A percentile compares a stretch with the other conserved stretches of the same genome.
Evolutionary conservation across 2,113 vertebrate species (phyloP).

Genomic region (Phylloscopus trochiloides): DNA sequence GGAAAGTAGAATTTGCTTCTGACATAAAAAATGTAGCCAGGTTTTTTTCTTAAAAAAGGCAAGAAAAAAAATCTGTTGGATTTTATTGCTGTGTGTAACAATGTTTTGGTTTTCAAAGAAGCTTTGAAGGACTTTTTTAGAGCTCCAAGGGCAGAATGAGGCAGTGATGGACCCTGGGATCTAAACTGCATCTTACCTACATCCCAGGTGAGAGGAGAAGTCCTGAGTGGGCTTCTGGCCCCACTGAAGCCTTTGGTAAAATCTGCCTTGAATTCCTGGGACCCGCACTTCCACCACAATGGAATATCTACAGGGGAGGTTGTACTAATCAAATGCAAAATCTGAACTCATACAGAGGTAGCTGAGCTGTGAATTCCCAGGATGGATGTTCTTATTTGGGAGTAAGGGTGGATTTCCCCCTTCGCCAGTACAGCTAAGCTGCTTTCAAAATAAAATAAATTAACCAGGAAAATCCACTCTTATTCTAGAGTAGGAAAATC

Average conservation of each 20-base stretch:
- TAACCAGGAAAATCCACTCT: neutral
- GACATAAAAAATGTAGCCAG: neutral
- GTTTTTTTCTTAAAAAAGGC: neutral
- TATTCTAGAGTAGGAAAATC: neutral
- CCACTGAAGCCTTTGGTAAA: neutral
- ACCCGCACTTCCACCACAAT: neutral
- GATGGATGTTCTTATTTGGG: neutral
- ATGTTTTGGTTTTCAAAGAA: neutral
- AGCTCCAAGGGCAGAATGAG: neutral
- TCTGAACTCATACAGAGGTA: fast-evolving
- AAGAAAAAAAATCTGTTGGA: neutral
- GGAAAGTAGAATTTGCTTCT: neutral
- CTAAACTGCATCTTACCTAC: neutral
- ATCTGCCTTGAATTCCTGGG: neutral
- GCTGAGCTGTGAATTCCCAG: neutral
- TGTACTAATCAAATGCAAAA: neutral
- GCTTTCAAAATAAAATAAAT: constrained; percentile 23
- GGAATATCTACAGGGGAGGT: neutral
- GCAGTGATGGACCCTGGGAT: neutral
- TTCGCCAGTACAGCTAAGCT: neutral
- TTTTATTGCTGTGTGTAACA: neutral
- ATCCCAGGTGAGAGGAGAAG: neutral
- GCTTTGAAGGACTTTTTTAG: neutral
- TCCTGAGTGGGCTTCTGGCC: neutral
- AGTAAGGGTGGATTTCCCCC: neutral